Percentiles rank a stretch among this genome's conserved stretches.
Evolutionary conservation across 2,113 vertebrate genomes (phyloP).

Genomic region (Macquaria ambigua): DNA sequence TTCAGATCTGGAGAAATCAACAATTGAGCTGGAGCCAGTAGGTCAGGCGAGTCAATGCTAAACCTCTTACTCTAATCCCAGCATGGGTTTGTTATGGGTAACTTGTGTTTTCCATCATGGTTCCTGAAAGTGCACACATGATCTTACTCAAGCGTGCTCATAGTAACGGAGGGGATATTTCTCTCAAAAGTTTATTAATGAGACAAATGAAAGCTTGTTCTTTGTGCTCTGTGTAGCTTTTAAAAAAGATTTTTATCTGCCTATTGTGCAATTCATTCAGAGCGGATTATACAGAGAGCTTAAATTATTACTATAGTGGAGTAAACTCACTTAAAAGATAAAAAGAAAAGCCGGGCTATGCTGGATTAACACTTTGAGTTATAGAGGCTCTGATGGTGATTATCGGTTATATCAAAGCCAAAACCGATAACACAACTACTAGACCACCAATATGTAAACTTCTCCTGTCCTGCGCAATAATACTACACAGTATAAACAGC

Average conservation of each 20-base stretch:
- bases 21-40: conserved; percentile 57
- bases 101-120: conserved; percentile 56
- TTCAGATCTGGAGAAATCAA: conserved; percentile 58
- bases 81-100: conserved; percentile 78
- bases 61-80: conserved; percentile 86
- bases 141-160: conserved; percentile 24
- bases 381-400: conserved; percentile 13
- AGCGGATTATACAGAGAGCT: conserved; percentile 13
- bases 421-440: background rate
- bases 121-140: conserved; percentile 1
- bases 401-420: conserved; percentile 35
- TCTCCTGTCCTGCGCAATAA: background rate
- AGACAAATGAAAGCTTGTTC: conserved; percentile 14
- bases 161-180: conserved; percentile 1
- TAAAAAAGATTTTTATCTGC: conserved; percentile 1
- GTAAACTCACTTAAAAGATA: conserved; percentile 36
- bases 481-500: conserved; percentile 13
- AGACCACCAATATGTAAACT: background rate
- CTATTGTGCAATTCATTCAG: conserved; percentile 41
- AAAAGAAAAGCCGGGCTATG: background rate
- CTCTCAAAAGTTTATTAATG: conserved; percentile 20
- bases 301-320: conserved; percentile 10
- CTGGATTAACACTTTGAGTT: conserved; percentile 27
- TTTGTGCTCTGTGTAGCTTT: conserved; percentile 9
- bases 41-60: conserved; percentile 73